Evolutionary conservation across 2,888 invertebrate genomes (phyloP).

Genomic region (Megastigmus dorsalis): DNA sequence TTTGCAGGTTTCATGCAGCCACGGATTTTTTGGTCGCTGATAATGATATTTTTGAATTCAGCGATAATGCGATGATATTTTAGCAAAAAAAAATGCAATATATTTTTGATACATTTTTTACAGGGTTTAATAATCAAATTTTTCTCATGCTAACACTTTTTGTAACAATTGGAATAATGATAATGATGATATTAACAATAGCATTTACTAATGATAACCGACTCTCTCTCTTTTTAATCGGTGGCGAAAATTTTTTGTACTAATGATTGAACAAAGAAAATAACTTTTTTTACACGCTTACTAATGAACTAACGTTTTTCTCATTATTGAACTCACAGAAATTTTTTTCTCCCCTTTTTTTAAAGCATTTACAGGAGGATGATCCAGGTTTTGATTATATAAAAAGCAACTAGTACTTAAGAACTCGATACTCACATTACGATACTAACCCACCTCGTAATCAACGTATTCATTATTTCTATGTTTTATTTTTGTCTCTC

Average conservation of each 20-base stretch:
- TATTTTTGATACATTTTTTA: slow-evolving; percentile 61
- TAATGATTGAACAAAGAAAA: slow-evolving; percentile 54
- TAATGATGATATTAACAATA: slow-evolving; percentile 16
- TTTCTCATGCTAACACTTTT: slow-evolving; percentile 32
- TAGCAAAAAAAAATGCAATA: slow-evolving; percentile 46
- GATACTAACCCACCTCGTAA: slow-evolving; percentile 63
- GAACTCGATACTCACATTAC: slow-evolving; percentile 64
- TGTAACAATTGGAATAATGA: slow-evolving; percentile 48
- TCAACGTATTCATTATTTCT: slow-evolving; percentile 66
- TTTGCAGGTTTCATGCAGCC: slow-evolving; percentile 73
- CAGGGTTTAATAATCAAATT: slow-evolving; percentile 60
- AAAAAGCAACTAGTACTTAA: slow-evolving; percentile 71
- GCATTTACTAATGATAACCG: slow-evolving; percentile 29
- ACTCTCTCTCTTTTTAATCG: slow-evolving; percentile 60
- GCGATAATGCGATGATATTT: slow-evolving; percentile 57
- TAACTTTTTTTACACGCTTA: slow-evolving; percentile 65
- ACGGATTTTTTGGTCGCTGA: slow-evolving; percentile 74
- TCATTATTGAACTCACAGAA: slow-evolving; percentile 63
- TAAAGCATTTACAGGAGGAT: slow-evolving; percentile 75
- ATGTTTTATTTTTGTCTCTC: slow-evolving; percentile 66
- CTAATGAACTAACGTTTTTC: slow-evolving; percentile 56
- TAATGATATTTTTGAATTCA: slow-evolving; percentile 72
- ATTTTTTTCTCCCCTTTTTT: slow-evolving; percentile 71
- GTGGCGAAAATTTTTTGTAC: slow-evolving; percentile 48
- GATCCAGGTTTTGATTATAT: slow-evolving; percentile 73